These are phyloP conservation scores for Gobio gobio DNA, from an alignment of 2,113 vertebrate genomes.

Conservation along the genomic window DNA sequence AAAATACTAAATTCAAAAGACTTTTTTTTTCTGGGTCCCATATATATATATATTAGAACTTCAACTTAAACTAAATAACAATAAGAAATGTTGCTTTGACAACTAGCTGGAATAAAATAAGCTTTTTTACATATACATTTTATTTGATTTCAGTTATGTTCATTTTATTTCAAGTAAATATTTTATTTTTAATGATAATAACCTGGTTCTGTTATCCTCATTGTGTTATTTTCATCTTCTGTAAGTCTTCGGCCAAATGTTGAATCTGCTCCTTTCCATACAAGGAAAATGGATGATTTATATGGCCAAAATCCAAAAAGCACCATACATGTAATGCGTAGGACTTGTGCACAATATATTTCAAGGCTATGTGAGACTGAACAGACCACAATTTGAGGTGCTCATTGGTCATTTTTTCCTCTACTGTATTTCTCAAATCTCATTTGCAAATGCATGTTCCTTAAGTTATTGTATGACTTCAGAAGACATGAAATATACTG, in stretches of 20 bases:
- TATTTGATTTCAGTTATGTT: too few relatives aligned
- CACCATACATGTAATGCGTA: background rate
- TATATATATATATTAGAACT: too few relatives aligned
- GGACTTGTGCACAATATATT: background rate
- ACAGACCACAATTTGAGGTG: background rate
- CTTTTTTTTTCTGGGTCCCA: too few relatives aligned
- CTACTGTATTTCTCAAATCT: background rate
- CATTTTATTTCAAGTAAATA: too few relatives aligned
- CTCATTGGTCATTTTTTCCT: background rate
- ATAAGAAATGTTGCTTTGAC: too few relatives aligned
- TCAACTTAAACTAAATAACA: too few relatives aligned
- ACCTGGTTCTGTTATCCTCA: background rate
- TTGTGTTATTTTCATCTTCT: background rate
- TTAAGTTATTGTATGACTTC: background rate
- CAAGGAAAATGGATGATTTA: background rate
- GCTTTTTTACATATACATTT: too few relatives aligned
- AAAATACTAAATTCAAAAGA: too few relatives aligned
- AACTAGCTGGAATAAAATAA: too few relatives aligned
- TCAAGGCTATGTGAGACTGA: background rate
- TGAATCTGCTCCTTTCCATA: conserved; percentile 7
- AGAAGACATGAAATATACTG: background rate
- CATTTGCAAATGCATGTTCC: background rate
- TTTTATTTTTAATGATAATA: too few relatives aligned
- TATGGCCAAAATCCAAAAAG: background rate
- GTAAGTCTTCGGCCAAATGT: background rate